Base-by-base conservation (phyloP, 2,797 vertebrate genomes). In the Peromyscus attwateri region DNA sequence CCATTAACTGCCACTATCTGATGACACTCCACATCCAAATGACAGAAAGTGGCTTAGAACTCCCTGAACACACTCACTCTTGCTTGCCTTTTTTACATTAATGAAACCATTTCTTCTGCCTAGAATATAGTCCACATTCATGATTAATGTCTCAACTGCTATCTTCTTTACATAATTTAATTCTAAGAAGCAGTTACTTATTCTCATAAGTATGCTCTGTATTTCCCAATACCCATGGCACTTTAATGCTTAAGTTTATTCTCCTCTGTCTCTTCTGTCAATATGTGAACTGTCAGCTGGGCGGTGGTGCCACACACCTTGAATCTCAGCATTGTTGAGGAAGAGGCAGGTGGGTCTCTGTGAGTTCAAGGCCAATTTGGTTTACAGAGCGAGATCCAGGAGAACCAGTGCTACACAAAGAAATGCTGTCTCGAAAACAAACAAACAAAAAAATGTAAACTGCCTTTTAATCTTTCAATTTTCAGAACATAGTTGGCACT, bases 181-280 rank as follows among this genome's bases (percentile, higher is more conserved):
- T 92, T 94, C 71, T 95, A 89, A 52, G 87, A 97, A 95, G 66
- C 27, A 89, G 82, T 89, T 40, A 62, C 43, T 79, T 66, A 87
- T 23, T 92, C 62, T 57, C 49, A 84, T 76, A 85, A 57, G 87
- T n/a, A 91, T 37, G 55, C 31, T 94, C 66, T 60, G 52, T 11
- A 46, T 73, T 91, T 95, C 71, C 62, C 55, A 68, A 73, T 27
- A 82, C 4, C 37, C 64, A 71, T 3, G 46, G 25, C 29, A 92
- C 81, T 71, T 94, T 85, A 82, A 43, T 73, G 12, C 11, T 64
- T 17, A 46, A 75, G 43, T 84, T 92, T 87, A 40, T 80, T n/a
- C 25, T 79, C 29, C 21, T 76, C 16, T 91, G n/a, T 91, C 76
- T 73, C 25, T 37, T 83, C 64, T 81, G 40, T 87, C 31, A 68